These are phyloP conservation scores for Thaumatotibia leucotreta DNA, from an alignment of 1,140 invertebrate species.

Conservation along the genomic window DNA sequence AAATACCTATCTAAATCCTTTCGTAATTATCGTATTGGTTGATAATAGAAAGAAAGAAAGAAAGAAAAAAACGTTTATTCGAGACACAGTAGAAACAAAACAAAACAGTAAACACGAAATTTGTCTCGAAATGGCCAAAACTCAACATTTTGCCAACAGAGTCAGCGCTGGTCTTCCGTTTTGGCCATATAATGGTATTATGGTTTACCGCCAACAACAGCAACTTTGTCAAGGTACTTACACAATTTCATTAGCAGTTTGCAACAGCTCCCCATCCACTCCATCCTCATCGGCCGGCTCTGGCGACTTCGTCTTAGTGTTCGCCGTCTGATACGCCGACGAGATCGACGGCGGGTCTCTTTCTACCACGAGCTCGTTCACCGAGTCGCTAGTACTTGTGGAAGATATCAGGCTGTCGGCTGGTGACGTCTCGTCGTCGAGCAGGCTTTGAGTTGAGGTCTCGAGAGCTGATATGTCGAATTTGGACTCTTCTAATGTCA, in stretches of 20 bases:
- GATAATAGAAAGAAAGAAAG: no score
- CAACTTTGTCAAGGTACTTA: no score
- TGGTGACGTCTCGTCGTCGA: constrained; percentile 88
- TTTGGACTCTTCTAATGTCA: constrained; percentile 83
- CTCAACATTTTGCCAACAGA: no score
- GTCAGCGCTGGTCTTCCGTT: no score
- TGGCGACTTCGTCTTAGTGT: constrained; percentile 61
- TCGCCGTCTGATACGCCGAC: constrained; percentile 72
- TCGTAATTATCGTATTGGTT: no score
- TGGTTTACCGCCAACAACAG: no score
- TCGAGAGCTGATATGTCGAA: constrained; percentile 85
- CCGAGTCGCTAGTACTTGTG: constrained; percentile 81
- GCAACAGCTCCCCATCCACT: constrained; percentile 57
- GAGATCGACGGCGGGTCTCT: constrained; percentile 63
- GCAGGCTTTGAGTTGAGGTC: constrained; percentile 79
- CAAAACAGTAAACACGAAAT: no score
- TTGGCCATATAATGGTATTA: no score
- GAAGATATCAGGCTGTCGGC: constrained; percentile 86
- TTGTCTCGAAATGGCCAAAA: no score
- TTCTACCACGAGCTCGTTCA: constrained; percentile 75
- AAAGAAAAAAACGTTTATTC: no score
- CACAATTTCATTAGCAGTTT: constrained; percentile 49
- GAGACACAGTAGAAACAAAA: no score
- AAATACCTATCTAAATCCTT: no score
- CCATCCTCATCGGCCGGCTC: constrained; percentile 61